Conservation (phyloP, 2,797 vertebrate species). For the Oryzias sinensis region DNA sequence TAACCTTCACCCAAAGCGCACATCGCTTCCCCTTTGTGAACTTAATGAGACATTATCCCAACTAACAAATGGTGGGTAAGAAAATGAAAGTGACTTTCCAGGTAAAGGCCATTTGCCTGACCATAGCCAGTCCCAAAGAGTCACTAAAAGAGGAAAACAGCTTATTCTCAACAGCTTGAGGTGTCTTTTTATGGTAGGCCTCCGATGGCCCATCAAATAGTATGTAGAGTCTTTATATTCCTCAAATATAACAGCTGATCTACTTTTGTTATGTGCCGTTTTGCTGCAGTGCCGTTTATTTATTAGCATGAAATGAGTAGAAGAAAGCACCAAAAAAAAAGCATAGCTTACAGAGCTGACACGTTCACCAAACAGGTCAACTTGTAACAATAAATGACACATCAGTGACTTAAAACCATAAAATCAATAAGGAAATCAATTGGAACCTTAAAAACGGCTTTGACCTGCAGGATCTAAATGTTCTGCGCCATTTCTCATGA, state of each 20-base stretch:
- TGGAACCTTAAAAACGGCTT: too few species aligned
- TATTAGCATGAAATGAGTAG: constrained; percentile 21
- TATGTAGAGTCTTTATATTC: constrained; percentile 71
- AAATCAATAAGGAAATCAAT: too few species aligned
- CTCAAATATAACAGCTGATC: constrained; percentile 74
- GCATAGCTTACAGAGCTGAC: too few species aligned
- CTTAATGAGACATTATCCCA: constrained; percentile 75
- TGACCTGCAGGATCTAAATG: too few species aligned
- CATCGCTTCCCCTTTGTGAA: constrained; percentile 67
- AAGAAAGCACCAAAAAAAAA: too few species aligned
- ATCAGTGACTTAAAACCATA: too few species aligned
- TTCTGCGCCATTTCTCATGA: too few species aligned
- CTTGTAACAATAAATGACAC: too few species aligned
- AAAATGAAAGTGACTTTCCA: constrained; percentile 76
- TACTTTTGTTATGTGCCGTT: constrained; percentile 59
- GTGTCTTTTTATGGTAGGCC: constrained; percentile 69
- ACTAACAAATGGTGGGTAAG: constrained; percentile 70
- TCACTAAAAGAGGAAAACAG: constrained; percentile 72
- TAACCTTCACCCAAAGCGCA: constrained; percentile 73
- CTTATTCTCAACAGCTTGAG: constrained; percentile 72
- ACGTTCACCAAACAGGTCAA: too few species aligned
- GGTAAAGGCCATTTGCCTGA: constrained; percentile 68
- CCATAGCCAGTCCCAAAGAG: constrained; percentile 72
- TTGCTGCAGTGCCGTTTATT: constrained; percentile 26
- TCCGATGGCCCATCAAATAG: constrained; percentile 58